Evolutionary conservation across 2,888 invertebrate species (phyloP).

Genomic region (Aspidiotus rigidus): DNA sequence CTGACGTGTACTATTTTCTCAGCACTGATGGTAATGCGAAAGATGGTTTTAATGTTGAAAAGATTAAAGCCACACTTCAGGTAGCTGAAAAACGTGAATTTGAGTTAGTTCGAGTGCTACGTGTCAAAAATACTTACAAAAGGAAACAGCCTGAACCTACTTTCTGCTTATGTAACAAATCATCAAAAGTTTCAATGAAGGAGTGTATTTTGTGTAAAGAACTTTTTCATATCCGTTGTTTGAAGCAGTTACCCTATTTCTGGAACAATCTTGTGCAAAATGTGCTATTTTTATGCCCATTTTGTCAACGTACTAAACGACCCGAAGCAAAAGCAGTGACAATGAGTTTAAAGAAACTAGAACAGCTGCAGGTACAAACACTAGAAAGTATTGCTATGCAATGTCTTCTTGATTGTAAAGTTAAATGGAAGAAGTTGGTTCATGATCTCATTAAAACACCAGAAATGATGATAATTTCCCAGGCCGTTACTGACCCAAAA

Average conservation of each 20-base stretch:
- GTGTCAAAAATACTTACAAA: slow-evolving; percentile 37
- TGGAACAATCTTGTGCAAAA: slow-evolving; percentile 12
- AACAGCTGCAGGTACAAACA: slow-evolving; percentile 62
- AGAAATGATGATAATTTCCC: slow-evolving; percentile 7
- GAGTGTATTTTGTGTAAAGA: slow-evolving; percentile 92
- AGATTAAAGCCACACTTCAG: slow-evolving; percentile 12
- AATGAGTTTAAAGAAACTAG: slow-evolving; percentile 65
- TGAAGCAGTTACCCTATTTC: slow-evolving; percentile 23
- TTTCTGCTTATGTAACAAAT: slow-evolving; percentile 72
- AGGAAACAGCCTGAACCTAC: slow-evolving; percentile 46
- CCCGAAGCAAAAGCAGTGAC: slow-evolving; percentile 76
- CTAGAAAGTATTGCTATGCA: slow-evolving; percentile 91
- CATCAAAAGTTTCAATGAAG: slow-evolving; percentile 62
- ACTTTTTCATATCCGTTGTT: slow-evolving; percentile 70
- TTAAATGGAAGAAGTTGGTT: slow-evolving; percentile 61
- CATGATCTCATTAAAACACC: slow-evolving; percentile 24
- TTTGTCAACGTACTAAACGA: slow-evolving; percentile 77
- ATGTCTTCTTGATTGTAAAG: slow-evolving; percentile 83
- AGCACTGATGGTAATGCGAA: slow-evolving; percentile 3
- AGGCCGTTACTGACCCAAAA: background rate
- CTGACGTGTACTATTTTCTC: background rate
- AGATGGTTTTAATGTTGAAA: slow-evolving; percentile 11
- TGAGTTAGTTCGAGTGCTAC: slow-evolving; percentile 40
- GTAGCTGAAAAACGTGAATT: slow-evolving; percentile 32
- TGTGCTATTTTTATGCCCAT: slow-evolving; percentile 64